These are phyloP conservation scores for Equus quagga DNA, from an alignment of 2,113 vertebrate genomes.

Conservation along the genomic window DNA sequence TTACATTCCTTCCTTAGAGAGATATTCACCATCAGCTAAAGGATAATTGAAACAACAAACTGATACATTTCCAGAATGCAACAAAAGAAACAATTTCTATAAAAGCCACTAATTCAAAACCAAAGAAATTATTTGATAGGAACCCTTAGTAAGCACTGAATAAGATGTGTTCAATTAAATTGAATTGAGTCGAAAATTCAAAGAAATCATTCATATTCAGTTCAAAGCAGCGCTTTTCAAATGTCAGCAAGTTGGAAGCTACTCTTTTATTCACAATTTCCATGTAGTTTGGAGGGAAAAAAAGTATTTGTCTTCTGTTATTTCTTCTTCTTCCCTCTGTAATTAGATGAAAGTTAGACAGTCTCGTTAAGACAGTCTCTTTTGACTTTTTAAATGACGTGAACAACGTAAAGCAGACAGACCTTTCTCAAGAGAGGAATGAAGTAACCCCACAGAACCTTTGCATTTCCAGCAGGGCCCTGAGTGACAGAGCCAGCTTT, in stretches of 20 bases:
- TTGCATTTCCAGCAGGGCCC: background rate
- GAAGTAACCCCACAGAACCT: background rate
- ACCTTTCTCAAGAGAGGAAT: background rate
- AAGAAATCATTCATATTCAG: slow-evolving; percentile 65
- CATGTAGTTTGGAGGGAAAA: background rate
- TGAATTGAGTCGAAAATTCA: slow-evolving; percentile 68
- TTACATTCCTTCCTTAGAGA: slow-evolving; percentile 68
- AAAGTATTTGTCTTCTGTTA: slow-evolving; percentile 49
- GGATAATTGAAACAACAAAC: slow-evolving; percentile 64
- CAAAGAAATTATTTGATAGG: slow-evolving; percentile 57
- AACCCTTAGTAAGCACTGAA: slow-evolving; percentile 41
- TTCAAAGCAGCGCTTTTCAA: slow-evolving; percentile 50
- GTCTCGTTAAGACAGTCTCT: slow-evolving; percentile 40
- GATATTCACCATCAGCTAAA: slow-evolving; percentile 66
- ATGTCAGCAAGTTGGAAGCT: slow-evolving; percentile 66
- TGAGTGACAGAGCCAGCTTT: background rate
- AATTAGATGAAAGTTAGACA: slow-evolving; percentile 43
- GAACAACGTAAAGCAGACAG: slow-evolving; percentile 8
- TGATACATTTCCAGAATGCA: slow-evolving; percentile 46
- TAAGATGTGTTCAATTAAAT: slow-evolving; percentile 60
- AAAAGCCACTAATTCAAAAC: slow-evolving; percentile 66
- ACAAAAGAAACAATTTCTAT: slow-evolving; percentile 54
- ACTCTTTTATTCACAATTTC: slow-evolving; percentile 56
- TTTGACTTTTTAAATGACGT: slow-evolving; percentile 41
- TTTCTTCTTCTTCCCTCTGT: slow-evolving; percentile 31